Evolutionary conservation across 2,888 invertebrate genomes (phyloP).

Genomic region (Microctonus hyperodae): DNA sequence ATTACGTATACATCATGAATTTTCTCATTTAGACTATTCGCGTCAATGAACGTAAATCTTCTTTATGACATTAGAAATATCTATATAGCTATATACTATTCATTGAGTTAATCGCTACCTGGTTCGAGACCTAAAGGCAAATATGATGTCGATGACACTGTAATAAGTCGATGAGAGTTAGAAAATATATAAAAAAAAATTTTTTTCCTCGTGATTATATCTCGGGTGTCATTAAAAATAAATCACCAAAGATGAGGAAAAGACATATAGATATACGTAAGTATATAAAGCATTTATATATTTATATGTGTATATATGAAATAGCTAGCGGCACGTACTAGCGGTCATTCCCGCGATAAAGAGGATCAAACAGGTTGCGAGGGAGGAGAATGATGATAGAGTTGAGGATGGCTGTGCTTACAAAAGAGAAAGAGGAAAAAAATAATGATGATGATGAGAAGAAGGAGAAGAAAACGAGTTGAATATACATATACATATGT

Average conservation of each 20-base stretch:
- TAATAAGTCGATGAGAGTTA: neutral
- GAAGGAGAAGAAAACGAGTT: slow-evolving; percentile 26
- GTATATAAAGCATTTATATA: neutral
- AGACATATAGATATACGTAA: neutral
- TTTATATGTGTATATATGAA: slow-evolving; percentile 2
- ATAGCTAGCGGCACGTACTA: slow-evolving; percentile 14
- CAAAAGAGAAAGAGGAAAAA: slow-evolving; percentile 24
- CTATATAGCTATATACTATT: neutral
- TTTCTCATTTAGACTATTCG: slow-evolving; percentile 5
- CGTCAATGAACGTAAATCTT: slow-evolving; percentile 22
- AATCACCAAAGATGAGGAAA: neutral
- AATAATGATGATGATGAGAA: slow-evolving; percentile 30
- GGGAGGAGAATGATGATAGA: slow-evolving; percentile 25
- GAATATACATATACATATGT: slow-evolving; percentile 9
- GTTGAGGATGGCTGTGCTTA: neutral
- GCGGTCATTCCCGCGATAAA: slow-evolving; percentile 23
- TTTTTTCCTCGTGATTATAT: slow-evolving; percentile 7
- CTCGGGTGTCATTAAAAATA: slow-evolving; percentile 1
- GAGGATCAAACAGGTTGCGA: slow-evolving; percentile 25
- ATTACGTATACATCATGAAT: neutral
- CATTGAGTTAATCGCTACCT: slow-evolving; percentile 14
- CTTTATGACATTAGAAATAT: slow-evolving; percentile 1
- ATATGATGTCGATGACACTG: slow-evolving; percentile 4
- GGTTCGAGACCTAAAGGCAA: neutral
- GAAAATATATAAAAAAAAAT: slow-evolving; percentile 6